Conservation (phyloP, 2,888 invertebrate species). For the Netelia inedita region DNA sequence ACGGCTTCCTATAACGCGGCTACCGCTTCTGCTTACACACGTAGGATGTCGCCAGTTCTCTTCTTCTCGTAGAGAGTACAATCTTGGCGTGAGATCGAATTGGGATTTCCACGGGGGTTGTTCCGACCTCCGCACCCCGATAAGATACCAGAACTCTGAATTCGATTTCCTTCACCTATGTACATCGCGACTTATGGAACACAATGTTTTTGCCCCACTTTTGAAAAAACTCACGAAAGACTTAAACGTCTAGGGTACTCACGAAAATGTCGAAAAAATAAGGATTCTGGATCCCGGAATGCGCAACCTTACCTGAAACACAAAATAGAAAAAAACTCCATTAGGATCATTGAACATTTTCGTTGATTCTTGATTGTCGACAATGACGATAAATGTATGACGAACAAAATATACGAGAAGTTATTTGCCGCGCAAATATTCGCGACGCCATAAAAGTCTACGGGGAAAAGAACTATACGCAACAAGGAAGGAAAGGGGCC, state of each 20-base stretch:
- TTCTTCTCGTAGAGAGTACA: conserved; percentile 60
- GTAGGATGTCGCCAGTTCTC: too few relatives aligned
- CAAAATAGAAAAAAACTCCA: conserved; percentile 68
- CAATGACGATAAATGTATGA: conserved; percentile 10
- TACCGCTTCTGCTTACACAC: background rate
- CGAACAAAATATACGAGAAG: background rate
- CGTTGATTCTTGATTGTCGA: background rate
- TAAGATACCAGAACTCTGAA: conserved; percentile 6
- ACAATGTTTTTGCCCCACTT: conserved; percentile 30
- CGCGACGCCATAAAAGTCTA: conserved; percentile 34
- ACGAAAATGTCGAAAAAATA: conserved; percentile 28
- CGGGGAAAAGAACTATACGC: conserved; percentile 31
- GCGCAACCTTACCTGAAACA: conserved; percentile 81
- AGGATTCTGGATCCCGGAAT: background rate
- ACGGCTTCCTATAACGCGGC: conserved; percentile 4
- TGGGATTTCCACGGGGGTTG: conserved; percentile 77
- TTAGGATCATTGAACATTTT: conserved; percentile 54
- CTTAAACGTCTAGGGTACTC: conserved; percentile 38
- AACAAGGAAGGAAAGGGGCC: conserved; percentile 12
- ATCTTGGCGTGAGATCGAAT: conserved; percentile 79
- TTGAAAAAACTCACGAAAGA: background rate
- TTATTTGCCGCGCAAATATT: conserved; percentile 4
- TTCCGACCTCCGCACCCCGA: background rate
- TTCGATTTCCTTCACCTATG: conserved; percentile 61
- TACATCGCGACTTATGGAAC: conserved; percentile 5